These are phyloP conservation scores for Formica selysi DNA, from an alignment of 1,140 invertebrate species.

Conservation along the genomic window DNA sequence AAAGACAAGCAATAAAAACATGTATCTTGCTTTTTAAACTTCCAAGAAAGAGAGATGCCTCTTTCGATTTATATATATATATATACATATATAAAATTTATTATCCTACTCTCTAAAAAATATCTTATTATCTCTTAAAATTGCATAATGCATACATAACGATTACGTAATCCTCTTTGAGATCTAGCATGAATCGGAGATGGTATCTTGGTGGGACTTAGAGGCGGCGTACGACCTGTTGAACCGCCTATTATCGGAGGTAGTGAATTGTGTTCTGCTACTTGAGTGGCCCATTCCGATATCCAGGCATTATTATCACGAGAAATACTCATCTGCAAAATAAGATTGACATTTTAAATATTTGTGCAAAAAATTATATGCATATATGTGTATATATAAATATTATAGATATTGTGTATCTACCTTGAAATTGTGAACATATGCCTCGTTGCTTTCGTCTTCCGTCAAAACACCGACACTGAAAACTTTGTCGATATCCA, in stretches of 20 bases:
- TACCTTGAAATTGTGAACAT: conserved; percentile 83
- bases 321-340: conserved; percentile 72
- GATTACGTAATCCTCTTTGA: conserved; percentile 76
- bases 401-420: conserved; percentile 2
- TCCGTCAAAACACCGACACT: conserved; percentile 87
- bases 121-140: conserved; percentile 17
- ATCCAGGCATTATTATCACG: conserved; percentile 86
- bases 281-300: conserved; percentile 87
- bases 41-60: not conserved
- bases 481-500: conserved; percentile 94
- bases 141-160: conserved; percentile 69
- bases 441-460: conserved; percentile 83
- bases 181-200: conserved; percentile 87
- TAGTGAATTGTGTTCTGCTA: conserved; percentile 84
- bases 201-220: conserved; percentile 89
- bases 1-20: not conserved
- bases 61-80: not conserved
- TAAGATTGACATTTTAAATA: conserved; percentile 1
- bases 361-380: not conserved
- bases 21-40: not conserved
- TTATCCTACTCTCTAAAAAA: conserved; percentile 20
- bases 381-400: not conserved
- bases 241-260: conserved; percentile 76
- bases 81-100: conserved; percentile 26
- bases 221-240: conserved; percentile 86